Evolutionary conservation across 1,140 invertebrate species (phyloP).

Genomic region (Anthonomus grandis): DNA sequence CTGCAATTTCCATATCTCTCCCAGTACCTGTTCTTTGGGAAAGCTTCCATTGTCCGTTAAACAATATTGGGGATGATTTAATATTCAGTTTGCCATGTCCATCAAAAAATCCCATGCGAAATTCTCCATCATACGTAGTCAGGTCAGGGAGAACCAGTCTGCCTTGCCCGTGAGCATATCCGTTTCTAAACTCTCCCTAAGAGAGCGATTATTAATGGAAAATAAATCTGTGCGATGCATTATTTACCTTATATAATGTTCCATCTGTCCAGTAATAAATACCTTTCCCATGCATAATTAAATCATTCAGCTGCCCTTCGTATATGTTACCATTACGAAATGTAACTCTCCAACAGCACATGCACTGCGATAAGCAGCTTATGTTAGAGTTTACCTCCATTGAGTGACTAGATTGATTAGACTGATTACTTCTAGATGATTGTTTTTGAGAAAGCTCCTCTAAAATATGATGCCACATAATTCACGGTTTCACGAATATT

Average conservation of each 20-base stretch:
- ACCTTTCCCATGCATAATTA: conserved; percentile 49
- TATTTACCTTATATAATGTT: conserved; percentile 51
- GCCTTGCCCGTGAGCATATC: conserved; percentile 55
- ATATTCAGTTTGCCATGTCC: conserved; percentile 55
- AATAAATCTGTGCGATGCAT: not conserved
- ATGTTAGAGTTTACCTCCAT: too few species aligned
- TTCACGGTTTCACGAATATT: too few species aligned
- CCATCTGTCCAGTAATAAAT: conserved; percentile 55
- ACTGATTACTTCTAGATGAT: too few species aligned
- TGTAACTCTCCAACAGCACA: conserved; percentile 22
- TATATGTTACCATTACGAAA: conserved; percentile 40
- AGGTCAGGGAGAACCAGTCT: conserved; percentile 53
- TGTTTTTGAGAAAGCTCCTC: too few species aligned
- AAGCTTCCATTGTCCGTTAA: conserved; percentile 53
- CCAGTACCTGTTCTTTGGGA: conserved; percentile 52
- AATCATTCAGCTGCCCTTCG: conserved; percentile 29
- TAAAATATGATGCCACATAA: too few species aligned
- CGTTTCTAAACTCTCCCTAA: conserved; percentile 56
- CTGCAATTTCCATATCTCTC: conserved; percentile 9
- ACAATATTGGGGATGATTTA: conserved; percentile 49
- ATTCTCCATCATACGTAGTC: conserved; percentile 56
- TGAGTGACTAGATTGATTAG: too few species aligned
- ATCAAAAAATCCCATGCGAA: conserved; percentile 54
- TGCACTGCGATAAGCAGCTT: conserved; percentile 5
- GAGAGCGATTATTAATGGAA: conserved; percentile 1